phyloP scores from a whole-genome alignment of 2,797 vertebrate genomes.

The Manis crassicaudata region DNA sequence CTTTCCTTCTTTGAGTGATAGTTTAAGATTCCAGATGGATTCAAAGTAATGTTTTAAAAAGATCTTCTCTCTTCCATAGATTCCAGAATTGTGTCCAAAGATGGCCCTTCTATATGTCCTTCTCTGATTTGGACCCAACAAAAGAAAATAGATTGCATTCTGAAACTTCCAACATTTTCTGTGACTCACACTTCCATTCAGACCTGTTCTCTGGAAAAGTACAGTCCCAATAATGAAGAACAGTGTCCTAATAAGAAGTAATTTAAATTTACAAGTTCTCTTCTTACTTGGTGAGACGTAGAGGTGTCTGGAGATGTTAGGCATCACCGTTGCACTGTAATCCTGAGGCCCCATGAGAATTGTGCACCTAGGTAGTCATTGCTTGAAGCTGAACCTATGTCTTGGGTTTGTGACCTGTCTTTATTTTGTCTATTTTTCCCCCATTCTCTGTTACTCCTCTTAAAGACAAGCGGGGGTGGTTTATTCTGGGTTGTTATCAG shows the following conservation, averaged over 20 bases:
- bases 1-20: neutral
- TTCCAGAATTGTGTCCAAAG: neutral
- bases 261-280: neutral
- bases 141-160: neutral
- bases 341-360: neutral
- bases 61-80: neutral
- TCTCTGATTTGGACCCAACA: neutral
- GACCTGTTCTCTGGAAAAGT: neutral
- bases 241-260: neutral
- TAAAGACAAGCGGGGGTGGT: neutral
- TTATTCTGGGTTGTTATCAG: neutral
- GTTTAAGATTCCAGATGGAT: conserved; percentile 29
- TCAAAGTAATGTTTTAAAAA: neutral
- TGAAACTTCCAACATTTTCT: neutral
- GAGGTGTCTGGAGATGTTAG: neutral
- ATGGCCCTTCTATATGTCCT: neutral
- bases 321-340: neutral
- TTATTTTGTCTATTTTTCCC: neutral
- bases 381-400: neutral
- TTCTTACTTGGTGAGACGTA: neutral
- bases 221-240: neutral
- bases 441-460: neutral
- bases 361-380: neutral
- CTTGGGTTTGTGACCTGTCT: neutral
- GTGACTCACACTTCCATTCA: neutral